Percentiles rank a stretch among this genome's conserved stretches.
Conservation (phyloP, 1,140 invertebrate species). For the Ganaspis sp. region DNA sequence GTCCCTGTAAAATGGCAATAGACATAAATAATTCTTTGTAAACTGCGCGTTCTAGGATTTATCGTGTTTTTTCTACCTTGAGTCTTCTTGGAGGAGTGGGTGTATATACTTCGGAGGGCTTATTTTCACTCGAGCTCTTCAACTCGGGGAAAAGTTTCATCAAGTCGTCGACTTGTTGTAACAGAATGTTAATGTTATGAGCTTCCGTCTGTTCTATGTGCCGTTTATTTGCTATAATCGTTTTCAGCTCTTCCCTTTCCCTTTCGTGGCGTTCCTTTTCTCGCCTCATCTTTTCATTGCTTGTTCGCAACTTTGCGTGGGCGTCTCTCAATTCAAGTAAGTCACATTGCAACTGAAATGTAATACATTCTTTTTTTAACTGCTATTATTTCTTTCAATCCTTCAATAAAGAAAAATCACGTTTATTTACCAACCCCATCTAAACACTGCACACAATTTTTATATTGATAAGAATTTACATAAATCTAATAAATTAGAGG, state of each 20-base stretch:
- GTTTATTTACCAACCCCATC: too few species aligned
- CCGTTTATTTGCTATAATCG: constrained; percentile 75
- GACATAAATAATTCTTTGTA: constrained; percentile 29
- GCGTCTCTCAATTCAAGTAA: constrained; percentile 91
- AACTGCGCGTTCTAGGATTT: constrained; percentile 1
- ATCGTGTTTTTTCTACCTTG: constrained; percentile 65
- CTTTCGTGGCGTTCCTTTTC: constrained; percentile 91
- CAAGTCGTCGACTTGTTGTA: constrained; percentile 87
- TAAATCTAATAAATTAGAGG: too few species aligned
- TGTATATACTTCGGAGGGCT: constrained; percentile 67
- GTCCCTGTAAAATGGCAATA: constrained; percentile 65
- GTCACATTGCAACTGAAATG: constrained; percentile 87
- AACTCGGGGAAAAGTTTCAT: constrained; percentile 85
- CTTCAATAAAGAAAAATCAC: too few species aligned
- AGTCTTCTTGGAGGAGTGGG: constrained; percentile 79
- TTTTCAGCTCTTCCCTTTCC: constrained; percentile 84
- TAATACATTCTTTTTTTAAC: background rate
- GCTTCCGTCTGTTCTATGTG: constrained; percentile 81
- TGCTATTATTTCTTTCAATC: constrained; percentile 2
- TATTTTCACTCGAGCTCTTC: constrained; percentile 61
- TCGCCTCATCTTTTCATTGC: constrained; percentile 91
- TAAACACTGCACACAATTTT: too few species aligned
- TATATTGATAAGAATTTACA: too few species aligned
- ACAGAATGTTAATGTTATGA: constrained; percentile 81
- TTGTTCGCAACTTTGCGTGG: constrained; percentile 93